Evolutionary conservation across 1,140 invertebrate species (phyloP), one percentile per base, ranked within the genome.

Genomic region (Bombus confusus): DNA sequence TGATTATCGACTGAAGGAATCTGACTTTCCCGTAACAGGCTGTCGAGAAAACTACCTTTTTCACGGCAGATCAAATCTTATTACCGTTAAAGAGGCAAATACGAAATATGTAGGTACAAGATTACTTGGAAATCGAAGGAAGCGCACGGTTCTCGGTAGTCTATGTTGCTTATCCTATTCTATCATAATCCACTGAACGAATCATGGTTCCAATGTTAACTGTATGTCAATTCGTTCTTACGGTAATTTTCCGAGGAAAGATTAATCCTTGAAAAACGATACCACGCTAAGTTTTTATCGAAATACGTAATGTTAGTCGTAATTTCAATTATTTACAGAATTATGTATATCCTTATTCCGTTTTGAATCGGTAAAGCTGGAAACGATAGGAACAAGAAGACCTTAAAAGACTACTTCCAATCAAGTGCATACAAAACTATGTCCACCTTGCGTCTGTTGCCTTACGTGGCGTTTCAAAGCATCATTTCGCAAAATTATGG

Each of bases 1-100:
- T 0, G 66, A 10, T 80, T 85, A 72, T 62, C 83, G 76, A 73
- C 77, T 15, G 31, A 37, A 80, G 83, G 22, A 62, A 85, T 8
- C 83, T 85, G 52, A 64, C n/a, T 85, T 80, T 52, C 52, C 83
- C 37, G 31, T 72, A 9, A 1, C 34, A 22, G 52, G 25, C 43
- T 9, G 13, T 37, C 37, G 2, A 25, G 57, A 12, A 6, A 39
- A 28, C 83, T 62, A 72, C 66, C 41, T 73, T 43, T 1, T 10
- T 68, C 3, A 2, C 28, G 28, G 39, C 25, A 22, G 76, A 18
- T 80, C 25, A 43, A 10, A 12, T 18, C 10, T 34, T 34, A 2
- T 37, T 57, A 18, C 15, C 18, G 28, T 64, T 64, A 31, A n/a
- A 64, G 9, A 28, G 12, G 25, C 25, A 2, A 59, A 22, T 22